Conservation (phyloP, 2,113 vertebrate genomes). For the Gobio gobio region DNA sequence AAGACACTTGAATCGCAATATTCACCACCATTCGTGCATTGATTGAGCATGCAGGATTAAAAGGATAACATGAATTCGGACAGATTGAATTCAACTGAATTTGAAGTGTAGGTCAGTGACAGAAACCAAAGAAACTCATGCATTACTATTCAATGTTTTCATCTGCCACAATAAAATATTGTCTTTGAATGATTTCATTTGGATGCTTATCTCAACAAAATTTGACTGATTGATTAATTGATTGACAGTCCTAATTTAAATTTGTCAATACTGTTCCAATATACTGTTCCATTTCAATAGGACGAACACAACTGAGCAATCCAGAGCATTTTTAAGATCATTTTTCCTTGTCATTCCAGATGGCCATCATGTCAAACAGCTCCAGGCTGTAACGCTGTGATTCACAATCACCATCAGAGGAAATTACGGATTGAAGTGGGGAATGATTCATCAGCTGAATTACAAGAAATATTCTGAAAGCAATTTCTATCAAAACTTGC, state of each 20-base stretch:
- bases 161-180: not conserved
- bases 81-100: not conserved
- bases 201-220: not conserved
- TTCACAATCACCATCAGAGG: slow-evolving; percentile 38
- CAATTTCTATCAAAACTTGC: not conserved
- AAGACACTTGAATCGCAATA: not conserved
- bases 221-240: not conserved
- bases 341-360: slow-evolving; percentile 28
- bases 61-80: not conserved
- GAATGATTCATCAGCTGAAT: slow-evolving; percentile 28
- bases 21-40: not conserved
- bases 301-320: not conserved
- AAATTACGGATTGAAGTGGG: slow-evolving; percentile 21
- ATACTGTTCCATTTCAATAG: not conserved
- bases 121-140: not conserved
- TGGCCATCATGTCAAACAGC: slow-evolving; percentile 30
- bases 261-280: not conserved
- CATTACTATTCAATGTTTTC: not conserved
- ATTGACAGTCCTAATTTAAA: not conserved
- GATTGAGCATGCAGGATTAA: not conserved
- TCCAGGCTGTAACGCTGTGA: slow-evolving; percentile 40
- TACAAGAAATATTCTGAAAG: slow-evolving; percentile 3
- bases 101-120: not conserved
- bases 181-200: not conserved
- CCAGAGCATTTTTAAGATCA: slow-evolving; percentile 3